These are phyloP conservation scores for Cataglyphis altisquamis DNA, from an alignment of 2,888 invertebrate genomes.

Conservation along the genomic window DNA sequence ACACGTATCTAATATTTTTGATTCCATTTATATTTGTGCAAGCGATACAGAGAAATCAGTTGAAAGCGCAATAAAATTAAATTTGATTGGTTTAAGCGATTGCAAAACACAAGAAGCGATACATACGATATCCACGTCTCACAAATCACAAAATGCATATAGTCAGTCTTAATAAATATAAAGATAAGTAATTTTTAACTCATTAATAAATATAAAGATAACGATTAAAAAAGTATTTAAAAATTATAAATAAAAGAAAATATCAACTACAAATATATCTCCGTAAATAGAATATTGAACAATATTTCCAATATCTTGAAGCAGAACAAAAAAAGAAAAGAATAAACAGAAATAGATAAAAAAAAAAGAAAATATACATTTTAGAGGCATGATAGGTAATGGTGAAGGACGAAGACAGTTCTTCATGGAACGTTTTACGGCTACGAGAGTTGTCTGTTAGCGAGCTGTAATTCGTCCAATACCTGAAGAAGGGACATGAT, in stretches of 20 bases:
- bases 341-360: conserved; percentile 18
- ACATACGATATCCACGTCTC: conserved; percentile 64
- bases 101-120: conserved; percentile 55
- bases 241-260: conserved; percentile 48
- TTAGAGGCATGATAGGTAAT: conserved; percentile 29
- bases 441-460: conserved; percentile 77
- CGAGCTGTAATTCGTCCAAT: conserved; percentile 84
- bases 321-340: neutral
- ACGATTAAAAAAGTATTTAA: conserved; percentile 48
- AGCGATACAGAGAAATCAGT: conserved; percentile 26
- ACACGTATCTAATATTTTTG: neutral
- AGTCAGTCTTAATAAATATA: conserved; percentile 51
- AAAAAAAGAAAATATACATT: conserved; percentile 10
- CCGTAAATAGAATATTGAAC: conserved; percentile 15
- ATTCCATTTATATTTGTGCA: conserved; percentile 13
- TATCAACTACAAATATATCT: conserved; percentile 28
- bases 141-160: conserved; percentile 61
- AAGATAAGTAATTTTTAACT: conserved; percentile 27
- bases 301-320: conserved; percentile 36
- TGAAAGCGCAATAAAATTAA: neutral
- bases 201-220: conserved; percentile 29
- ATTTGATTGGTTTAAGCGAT: conserved; percentile 1
- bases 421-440: conserved; percentile 80
- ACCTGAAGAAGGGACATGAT: conserved; percentile 86
- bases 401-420: conserved; percentile 57